Conservation (phyloP, 1,140 invertebrate species). For the Meloidogyne hapla region DNA sequence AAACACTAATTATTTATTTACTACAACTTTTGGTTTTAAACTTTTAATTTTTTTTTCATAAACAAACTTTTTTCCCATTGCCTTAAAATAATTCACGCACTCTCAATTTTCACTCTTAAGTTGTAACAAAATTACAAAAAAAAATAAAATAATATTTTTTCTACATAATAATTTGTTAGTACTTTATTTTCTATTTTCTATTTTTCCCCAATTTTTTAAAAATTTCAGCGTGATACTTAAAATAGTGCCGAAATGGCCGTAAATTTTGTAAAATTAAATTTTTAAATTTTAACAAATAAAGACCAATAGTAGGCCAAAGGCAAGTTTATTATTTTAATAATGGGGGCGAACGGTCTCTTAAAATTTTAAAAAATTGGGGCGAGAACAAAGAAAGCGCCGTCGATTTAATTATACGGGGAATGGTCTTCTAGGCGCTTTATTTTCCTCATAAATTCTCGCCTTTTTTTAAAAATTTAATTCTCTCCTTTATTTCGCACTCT, state of each 20-base stretch:
- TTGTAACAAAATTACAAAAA: no score
- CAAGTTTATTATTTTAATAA: no score
- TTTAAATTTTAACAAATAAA: neutral
- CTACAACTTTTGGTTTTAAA: no score
- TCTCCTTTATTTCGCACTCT: neutral
- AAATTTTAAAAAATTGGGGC: neutral
- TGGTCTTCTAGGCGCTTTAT: neutral
- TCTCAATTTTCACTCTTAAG: no score
- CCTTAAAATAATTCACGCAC: no score
- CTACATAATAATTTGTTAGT: neutral
- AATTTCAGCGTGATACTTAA: neutral
- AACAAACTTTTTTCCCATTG: no score
- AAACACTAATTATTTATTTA: no score
- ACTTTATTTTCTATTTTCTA: neutral
- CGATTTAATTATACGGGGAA: neutral
- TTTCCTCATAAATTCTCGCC: neutral
- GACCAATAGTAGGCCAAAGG: neutral
- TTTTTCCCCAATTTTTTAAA: neutral
- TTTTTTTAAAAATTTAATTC: neutral
- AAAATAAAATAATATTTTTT: neutral
- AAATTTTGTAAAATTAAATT: constrained; percentile 6
- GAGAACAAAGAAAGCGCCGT: neutral
- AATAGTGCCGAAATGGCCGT: neutral
- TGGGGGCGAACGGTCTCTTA: neutral
- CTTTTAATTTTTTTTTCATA: no score